These are phyloP conservation scores for Accipiter cooperii DNA, from an alignment of 2,113 vertebrate species.

Conservation along the genomic window DNA sequence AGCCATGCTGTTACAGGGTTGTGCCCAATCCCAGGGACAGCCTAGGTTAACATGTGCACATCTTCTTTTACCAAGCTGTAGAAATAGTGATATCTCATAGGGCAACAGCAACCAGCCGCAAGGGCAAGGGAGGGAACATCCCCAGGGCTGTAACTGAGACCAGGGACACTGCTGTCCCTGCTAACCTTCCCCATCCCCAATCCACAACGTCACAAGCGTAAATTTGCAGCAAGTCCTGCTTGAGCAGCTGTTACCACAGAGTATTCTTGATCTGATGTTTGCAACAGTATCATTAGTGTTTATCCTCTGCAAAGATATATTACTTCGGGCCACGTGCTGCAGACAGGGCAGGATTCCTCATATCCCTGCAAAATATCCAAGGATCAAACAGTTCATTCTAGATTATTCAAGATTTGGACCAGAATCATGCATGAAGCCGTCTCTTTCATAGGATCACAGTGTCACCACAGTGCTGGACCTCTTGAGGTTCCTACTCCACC, in stretches of 20 bases:
- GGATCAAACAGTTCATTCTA: not conserved
- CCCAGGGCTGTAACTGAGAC: not conserved
- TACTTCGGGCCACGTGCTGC: not conserved
- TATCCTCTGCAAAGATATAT: not conserved
- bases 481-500: not conserved
- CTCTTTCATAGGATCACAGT: not conserved
- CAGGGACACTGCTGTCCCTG: not conserved
- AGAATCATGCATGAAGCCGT: not conserved
- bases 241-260: not conserved
- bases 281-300: not conserved
- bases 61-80: not conserved
- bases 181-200: not conserved
- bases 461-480: not conserved
- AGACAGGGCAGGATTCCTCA: not conserved
- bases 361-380: not conserved
- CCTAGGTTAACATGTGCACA: not conserved
- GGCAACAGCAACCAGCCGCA: not conserved
- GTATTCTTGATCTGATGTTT: not conserved
- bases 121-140: not conserved
- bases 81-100: not conserved
- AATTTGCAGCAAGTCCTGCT: not conserved
- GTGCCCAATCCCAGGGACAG: not conserved
- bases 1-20: not conserved
- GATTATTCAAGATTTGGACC: not conserved
- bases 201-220: not conserved